A percentile compares a stretch with the other conserved stretches of the same genome.
Conservation (phyloP, 2,797 vertebrate species). For the Falco biarmicus region DNA sequence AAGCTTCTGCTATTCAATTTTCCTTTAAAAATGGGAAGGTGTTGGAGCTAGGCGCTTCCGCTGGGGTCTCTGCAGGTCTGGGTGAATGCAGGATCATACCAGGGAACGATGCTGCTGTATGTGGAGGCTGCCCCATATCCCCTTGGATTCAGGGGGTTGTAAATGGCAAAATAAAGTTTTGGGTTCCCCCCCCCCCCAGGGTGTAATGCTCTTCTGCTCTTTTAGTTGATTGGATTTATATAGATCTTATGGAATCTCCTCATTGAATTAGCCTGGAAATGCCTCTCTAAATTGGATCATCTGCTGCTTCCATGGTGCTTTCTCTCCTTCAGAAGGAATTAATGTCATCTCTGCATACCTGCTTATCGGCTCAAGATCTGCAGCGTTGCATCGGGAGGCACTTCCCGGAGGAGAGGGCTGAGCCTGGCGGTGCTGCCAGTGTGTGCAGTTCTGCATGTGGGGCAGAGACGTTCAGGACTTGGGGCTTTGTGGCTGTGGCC, state of each 20-base stretch:
- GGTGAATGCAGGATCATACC: not conserved
- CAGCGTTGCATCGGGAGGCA: not conserved
- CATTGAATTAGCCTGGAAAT: constrained; percentile 59
- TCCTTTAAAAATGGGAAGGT: not conserved
- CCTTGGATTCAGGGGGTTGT: not conserved
- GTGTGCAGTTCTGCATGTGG: not conserved
- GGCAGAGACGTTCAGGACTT: not conserved
- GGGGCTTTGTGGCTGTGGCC: not conserved
- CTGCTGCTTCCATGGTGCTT: constrained; percentile 3
- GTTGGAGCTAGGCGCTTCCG: not conserved
- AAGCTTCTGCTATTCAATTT: not conserved
- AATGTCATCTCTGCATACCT: constrained; percentile 11
- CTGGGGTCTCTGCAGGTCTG: not conserved
- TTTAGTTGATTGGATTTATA: constrained; percentile 59
- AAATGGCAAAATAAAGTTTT: not conserved
- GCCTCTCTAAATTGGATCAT: constrained; percentile 64
- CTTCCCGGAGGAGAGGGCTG: not conserved
- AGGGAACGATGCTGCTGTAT: not conserved
- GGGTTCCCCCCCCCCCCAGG: not conserved
- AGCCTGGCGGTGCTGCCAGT: rapidly evolving
- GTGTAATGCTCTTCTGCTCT: not conserved
- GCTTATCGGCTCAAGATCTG: constrained; percentile 10
- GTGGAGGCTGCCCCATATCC: not conserved
- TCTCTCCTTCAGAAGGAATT: constrained; percentile 57
- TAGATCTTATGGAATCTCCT: constrained; percentile 53